Evolutionary conservation across 2,113 vertebrate genomes (phyloP).

Genomic region (Mesoclemmys tuberculata): DNA sequence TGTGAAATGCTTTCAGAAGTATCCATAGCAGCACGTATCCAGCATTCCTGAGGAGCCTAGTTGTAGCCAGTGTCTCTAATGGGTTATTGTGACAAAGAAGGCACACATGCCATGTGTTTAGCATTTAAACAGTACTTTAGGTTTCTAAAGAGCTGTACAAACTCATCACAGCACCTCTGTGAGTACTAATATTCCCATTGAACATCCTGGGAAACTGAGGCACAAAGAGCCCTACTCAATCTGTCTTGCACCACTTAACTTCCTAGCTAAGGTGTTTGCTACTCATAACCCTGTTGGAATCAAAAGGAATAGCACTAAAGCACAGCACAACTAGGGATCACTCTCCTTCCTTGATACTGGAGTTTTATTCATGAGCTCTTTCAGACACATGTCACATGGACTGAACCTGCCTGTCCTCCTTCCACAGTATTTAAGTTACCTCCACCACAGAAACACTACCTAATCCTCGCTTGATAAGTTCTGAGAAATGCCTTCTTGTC

Average conservation of each 20-base stretch:
- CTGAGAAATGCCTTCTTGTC: accelerated
- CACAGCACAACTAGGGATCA: too few species aligned
- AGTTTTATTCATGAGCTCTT: too few species aligned
- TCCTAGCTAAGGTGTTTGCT: too few species aligned
- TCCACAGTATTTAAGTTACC: accelerated
- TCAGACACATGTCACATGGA: too few species aligned
- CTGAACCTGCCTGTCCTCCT: neutral
- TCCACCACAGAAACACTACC: neutral
- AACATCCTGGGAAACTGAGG: neutral
- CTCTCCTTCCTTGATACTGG: too few species aligned
- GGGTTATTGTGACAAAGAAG: slow-evolving; percentile 14
- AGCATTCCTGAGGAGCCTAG: slow-evolving; percentile 5
- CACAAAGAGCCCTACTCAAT: neutral
- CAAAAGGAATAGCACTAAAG: too few species aligned
- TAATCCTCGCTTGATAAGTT: too few species aligned
- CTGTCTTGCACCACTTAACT: neutral
- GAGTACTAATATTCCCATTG: neutral
- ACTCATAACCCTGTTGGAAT: too few species aligned
- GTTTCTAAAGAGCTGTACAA: neutral
- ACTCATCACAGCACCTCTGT: neutral
- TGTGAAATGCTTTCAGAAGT: neutral
- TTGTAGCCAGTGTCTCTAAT: neutral
- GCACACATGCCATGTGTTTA: slow-evolving; percentile 7
- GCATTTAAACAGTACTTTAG: slow-evolving; percentile 41
- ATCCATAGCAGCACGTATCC: neutral